A percentile compares a stretch with the other conserved stretches of the same genome.
These are phyloP conservation scores for Orthonyx spaldingii DNA, from an alignment of 2,113 vertebrate species.

Conservation along the genomic window DNA sequence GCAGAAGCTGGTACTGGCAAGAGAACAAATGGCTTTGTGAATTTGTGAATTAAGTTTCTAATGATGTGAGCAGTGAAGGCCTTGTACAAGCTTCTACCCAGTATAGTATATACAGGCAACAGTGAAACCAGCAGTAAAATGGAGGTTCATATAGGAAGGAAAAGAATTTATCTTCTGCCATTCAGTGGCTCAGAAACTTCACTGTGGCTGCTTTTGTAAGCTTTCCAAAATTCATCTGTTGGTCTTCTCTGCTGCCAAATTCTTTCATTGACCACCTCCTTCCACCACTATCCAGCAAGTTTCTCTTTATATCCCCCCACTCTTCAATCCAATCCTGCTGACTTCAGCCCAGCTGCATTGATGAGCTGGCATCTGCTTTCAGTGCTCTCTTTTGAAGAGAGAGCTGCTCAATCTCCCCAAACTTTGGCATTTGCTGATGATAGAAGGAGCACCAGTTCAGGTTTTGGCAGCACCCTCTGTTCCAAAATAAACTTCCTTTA, in stretches of 20 bases:
- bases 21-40: neutral
- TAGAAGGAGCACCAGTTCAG: neutral
- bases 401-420: neutral
- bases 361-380: neutral
- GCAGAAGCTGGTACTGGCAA: neutral
- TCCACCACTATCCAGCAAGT: neutral
- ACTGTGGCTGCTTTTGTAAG: neutral
- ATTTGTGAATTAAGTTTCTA: neutral
- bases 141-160: neutral
- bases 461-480: neutral
- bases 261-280: neutral
- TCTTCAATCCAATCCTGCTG: neutral
- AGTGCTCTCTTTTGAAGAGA: neutral
- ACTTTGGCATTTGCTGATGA: neutral
- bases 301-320: fast-evolving
- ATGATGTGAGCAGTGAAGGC: fast-evolving
- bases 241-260: neutral
- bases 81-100: neutral
- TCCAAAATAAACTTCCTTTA: neutral
- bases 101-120: neutral
- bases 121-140: neutral
- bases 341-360: neutral
- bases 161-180: neutral
- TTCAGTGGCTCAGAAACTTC: neutral
- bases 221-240: neutral